Evolutionary conservation across 2,888 invertebrate genomes (phyloP).

Genomic region (Anthoptus insignis): DNA sequence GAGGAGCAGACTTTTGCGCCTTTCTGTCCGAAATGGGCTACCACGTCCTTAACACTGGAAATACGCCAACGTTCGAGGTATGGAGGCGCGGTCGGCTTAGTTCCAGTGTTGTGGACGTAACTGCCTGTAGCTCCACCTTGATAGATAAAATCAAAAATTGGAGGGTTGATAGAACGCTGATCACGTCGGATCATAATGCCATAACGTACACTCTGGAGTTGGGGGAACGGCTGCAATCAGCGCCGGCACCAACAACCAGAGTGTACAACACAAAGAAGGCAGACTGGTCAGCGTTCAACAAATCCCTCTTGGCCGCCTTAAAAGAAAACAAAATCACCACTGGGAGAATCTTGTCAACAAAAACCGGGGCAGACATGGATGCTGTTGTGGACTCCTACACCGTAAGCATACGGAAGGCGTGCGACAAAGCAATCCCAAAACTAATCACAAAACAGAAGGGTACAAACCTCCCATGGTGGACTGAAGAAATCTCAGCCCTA

Average conservation of each 20-base stretch:
- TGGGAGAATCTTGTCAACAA: too few species aligned
- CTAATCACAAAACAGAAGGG: too few species aligned
- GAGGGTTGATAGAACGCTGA: too few species aligned
- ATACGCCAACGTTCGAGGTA: constrained; percentile 39
- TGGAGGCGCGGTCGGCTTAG: constrained; percentile 19
- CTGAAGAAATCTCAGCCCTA: neutral
- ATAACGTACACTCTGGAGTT: neutral
- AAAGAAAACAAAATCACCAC: too few species aligned
- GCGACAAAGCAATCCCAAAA: too few species aligned
- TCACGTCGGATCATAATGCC: constrained; percentile 27
- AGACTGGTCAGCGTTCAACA: neutral
- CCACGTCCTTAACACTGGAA: constrained; percentile 15
- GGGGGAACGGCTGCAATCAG: neutral
- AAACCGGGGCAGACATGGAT: too few species aligned
- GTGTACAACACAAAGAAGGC: neutral
- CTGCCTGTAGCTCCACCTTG: constrained; percentile 21
- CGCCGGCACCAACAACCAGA: neutral
- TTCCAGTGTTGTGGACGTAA: constrained; percentile 38
- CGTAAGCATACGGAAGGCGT: too few species aligned
- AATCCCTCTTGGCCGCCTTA: too few species aligned
- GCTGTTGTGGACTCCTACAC: too few species aligned
- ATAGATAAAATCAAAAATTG: too few species aligned
- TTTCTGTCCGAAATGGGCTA: too few species aligned
- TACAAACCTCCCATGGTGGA: too few species aligned
- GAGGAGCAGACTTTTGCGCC: constrained; percentile 27